Evolutionary conservation across 1,140 invertebrate species (phyloP).

Genomic region (Nymphalis io): DNA sequence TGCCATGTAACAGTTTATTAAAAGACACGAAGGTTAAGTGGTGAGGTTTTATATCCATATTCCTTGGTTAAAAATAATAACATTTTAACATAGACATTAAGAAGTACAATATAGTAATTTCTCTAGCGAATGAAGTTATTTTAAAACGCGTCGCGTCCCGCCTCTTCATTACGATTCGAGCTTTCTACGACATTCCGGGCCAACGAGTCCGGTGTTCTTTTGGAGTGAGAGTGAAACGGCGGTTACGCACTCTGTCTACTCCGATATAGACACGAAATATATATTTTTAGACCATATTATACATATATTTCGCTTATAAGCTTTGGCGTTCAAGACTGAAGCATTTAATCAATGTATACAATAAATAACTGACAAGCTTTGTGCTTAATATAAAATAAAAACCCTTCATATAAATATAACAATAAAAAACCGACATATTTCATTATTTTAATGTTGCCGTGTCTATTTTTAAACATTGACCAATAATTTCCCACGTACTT

Average conservation of each 20-base stretch:
- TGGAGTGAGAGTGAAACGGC: conserved; percentile 43
- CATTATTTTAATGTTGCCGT: not conserved
- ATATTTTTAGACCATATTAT: conserved; percentile 13
- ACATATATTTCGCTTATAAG: not conserved
- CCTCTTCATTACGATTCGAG: conserved; percentile 32
- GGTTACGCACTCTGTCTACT: conserved; percentile 9
- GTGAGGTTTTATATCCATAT: too few relatives aligned
- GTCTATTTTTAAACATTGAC: not conserved
- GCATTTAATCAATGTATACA: too few relatives aligned
- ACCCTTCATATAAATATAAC: too few relatives aligned
- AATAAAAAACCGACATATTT: too few relatives aligned
- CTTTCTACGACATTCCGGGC: conserved; percentile 46
- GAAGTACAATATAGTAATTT: conserved; percentile 22
- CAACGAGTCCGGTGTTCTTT: conserved; percentile 30
- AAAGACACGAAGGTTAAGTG: too few relatives aligned
- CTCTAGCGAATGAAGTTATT: conserved; percentile 29
- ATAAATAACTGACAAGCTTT: too few relatives aligned
- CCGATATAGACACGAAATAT: conserved; percentile 17
- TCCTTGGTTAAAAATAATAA: too few relatives aligned
- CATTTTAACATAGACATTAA: too few relatives aligned
- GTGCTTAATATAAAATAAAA: too few relatives aligned
- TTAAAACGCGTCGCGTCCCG: conserved; percentile 28
- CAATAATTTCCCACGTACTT: not conserved
- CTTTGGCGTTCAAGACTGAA: too few relatives aligned
- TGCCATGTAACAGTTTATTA: too few relatives aligned